Base-by-base conservation (phyloP, 2,113 vertebrate species). In the Manacus vitellinus region DNA sequence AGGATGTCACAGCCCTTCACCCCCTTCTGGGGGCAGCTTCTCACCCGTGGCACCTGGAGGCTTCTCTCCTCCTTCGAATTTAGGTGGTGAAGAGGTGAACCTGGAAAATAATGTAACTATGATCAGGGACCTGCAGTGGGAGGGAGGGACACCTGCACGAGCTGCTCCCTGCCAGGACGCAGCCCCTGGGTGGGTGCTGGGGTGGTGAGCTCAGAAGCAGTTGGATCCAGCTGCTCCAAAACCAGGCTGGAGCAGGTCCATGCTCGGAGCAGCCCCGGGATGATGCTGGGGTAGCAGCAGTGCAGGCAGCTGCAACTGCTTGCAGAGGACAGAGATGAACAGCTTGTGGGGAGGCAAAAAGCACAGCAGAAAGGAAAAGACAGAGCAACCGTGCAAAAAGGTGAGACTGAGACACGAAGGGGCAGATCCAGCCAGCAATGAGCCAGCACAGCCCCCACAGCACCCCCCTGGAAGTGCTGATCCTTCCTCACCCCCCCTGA, bases 1-100 rank as follows among this genome's bases (percentile, higher is more conserved):
- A 79, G n/a, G 25, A 66, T 13, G 25, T 24, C 59, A 63, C 24
- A 55, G 14, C 22, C 49, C 44, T 52, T 84, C 41, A 89, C 19
- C 24, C 96, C 99, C 58, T 87, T 99, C 99, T 5, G 74, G 56
- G 11, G 99, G 98, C 52, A 99, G 98, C 54, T 35, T 35, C 58
- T 37, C 58, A 25, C 14, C 56, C 9, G 14, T 37, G n/a, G 58
- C 58, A 61, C 59, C 25, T 27, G 35, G 59, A 62, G 37, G 37
- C 51, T 21, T 78, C 14, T n/a, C 17, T 58, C 7, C 37, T 93
- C 68, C 52, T 67, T 89, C 20, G 41, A 41, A 76, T 22, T n/a
- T 31, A 35, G 55, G 51, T 25, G 10, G 35, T n/a, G 83, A 75
- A 61, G 90, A 51, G 3, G 21, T 86, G 86, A 95, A 96, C 56